These are phyloP conservation scores for Halesus radiatus DNA, from an alignment of 1,140 invertebrate genomes.

Conservation along the genomic window DNA sequence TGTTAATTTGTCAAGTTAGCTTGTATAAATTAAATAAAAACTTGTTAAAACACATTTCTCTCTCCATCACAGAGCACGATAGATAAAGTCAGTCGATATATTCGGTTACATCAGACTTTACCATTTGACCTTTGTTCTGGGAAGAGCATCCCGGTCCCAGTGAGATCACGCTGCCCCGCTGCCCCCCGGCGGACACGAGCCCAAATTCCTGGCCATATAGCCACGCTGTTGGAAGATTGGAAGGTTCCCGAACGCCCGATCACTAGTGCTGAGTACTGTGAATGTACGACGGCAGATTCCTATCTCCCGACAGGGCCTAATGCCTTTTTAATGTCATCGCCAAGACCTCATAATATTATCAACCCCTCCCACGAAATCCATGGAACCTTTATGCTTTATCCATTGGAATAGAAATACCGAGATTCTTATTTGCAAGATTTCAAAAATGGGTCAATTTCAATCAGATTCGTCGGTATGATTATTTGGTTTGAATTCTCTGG, in stretches of 20 bases:
- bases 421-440: no score
- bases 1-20: no score
- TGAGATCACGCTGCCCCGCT: neutral
- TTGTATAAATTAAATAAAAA: no score
- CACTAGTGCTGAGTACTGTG: neutral
- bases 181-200: neutral
- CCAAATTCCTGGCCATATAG: neutral
- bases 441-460: no score
- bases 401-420: no score
- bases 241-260: neutral
- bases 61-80: no score
- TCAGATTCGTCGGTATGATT: no score
- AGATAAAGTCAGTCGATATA: no score
- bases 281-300: neutral
- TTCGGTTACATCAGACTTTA: no score
- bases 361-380: neutral
- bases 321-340: conserved; percentile 49
- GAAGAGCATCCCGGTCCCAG: neutral
- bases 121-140: neutral
- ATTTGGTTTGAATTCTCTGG: no score
- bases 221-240: neutral
- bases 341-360: neutral
- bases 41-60: no score
- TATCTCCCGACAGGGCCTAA: conserved; percentile 27
- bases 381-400: neutral